A percentile compares a stretch with the other conserved stretches of the same genome.
Evolutionary conservation across 2,797 vertebrate genomes (phyloP).

Genomic region (Margarornis squamiger): DNA sequence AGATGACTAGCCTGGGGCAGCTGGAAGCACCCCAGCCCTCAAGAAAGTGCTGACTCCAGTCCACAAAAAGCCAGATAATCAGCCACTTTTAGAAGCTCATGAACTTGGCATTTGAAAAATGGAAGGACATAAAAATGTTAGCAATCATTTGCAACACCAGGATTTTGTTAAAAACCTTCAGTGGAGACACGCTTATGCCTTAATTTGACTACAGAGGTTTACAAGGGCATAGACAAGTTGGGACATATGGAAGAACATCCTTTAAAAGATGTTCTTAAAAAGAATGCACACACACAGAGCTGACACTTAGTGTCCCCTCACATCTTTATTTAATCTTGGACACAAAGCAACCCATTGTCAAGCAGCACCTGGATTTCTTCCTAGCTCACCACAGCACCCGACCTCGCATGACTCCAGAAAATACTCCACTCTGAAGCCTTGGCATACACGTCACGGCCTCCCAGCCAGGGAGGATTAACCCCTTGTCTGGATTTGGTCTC

Average conservation of each 20-base stretch:
- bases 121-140: slow-evolving; percentile 4
- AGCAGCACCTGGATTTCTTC: neutral
- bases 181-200: neutral
- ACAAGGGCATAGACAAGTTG: neutral
- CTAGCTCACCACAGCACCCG: neutral
- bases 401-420: neutral
- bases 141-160: neutral
- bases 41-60: slow-evolving; percentile 31
- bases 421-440: neutral
- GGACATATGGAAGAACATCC: neutral
- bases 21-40: slow-evolving; percentile 42
- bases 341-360: neutral
- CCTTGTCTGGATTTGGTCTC: neutral
- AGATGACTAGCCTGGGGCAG: slow-evolving; percentile 12
- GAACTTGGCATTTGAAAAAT: slow-evolving; percentile 2
- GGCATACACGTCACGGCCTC: neutral
- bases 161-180: slow-evolving; percentile 7
- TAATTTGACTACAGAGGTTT: slow-evolving; percentile 6
- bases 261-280: slow-evolving; percentile 5
- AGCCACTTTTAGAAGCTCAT: slow-evolving; percentile 10
- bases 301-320: neutral
- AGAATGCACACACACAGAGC: neutral
- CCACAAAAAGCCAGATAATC: slow-evolving; percentile 23
- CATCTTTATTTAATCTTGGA: neutral
- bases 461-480: neutral